Evolutionary conservation across 2,113 vertebrate genomes (phyloP).

Genomic region (Cygnus atratus): DNA sequence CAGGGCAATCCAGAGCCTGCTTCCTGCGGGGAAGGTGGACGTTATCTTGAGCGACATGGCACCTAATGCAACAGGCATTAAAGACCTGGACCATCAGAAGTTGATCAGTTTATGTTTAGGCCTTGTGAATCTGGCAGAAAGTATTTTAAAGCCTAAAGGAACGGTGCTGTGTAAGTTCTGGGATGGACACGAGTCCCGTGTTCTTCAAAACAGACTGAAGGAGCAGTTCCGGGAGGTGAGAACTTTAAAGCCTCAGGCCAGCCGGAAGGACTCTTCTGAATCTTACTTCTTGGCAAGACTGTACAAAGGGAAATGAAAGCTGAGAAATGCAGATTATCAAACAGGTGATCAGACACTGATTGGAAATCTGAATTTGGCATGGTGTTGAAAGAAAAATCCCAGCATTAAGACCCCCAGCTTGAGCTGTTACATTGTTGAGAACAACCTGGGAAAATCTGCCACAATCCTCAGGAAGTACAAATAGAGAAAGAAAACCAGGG

Average conservation of each 20-base stretch:
- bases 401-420: not conserved
- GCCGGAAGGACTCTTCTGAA: slow-evolving; percentile 91
- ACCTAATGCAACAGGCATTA: slow-evolving; percentile 90
- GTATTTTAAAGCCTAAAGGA: slow-evolving; percentile 79
- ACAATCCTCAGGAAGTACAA: rapidly evolving
- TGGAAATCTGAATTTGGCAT: not conserved
- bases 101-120: slow-evolving; percentile 82
- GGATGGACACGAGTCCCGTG: slow-evolving; percentile 81
- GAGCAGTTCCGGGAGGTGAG: slow-evolving; percentile 78
- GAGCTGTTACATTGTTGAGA: not conserved
- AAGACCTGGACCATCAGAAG: slow-evolving; percentile 88
- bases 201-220: slow-evolving; percentile 79
- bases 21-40: slow-evolving; percentile 81
- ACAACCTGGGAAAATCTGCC: not conserved
- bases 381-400: not conserved
- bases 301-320: slow-evolving; percentile 55
- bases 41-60: slow-evolving; percentile 95
- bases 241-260: slow-evolving; percentile 87
- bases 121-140: slow-evolving; percentile 79
- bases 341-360: not conserved
- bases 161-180: slow-evolving; percentile 91
- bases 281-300: slow-evolving; percentile 84
- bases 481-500: not conserved
- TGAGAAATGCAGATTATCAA: not conserved
- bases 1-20: slow-evolving; percentile 75